phyloP scores from a whole-genome alignment of 2,113 vertebrate genomes.

The Cyrtonyx montezumae region DNA sequence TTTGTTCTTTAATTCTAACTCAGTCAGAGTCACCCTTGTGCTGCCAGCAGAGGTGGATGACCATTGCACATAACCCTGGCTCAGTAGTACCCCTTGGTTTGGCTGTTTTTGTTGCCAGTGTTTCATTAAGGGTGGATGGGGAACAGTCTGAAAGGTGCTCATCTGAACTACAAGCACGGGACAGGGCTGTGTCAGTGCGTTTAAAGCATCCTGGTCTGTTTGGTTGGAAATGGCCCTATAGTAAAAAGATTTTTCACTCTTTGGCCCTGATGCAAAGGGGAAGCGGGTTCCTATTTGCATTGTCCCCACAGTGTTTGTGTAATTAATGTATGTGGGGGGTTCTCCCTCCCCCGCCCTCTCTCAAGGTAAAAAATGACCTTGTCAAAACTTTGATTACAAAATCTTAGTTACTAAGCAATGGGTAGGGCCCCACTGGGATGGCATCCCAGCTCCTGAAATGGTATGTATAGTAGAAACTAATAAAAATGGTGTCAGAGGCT shows the following conservation, averaged over 20 bases:
- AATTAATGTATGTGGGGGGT: constrained; percentile 83
- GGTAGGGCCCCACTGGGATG: constrained; percentile 80
- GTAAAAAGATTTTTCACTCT: constrained; percentile 49
- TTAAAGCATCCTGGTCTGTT: not conserved
- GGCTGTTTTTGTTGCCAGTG: not conserved
- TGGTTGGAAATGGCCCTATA: not conserved
- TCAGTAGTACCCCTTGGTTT: not conserved
- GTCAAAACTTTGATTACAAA: constrained; percentile 85
- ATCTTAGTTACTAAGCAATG: constrained; percentile 83
- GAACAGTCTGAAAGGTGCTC: not conserved
- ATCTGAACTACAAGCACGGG: not conserved
- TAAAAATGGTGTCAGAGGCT: constrained; percentile 85
- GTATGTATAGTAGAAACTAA: constrained; percentile 85
- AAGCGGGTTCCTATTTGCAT: constrained; percentile 73
- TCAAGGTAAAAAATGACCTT: constrained; percentile 86
- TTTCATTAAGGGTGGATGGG: not conserved
- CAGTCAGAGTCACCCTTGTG: not conserved
- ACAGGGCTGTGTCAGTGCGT: not conserved
- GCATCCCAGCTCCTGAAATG: constrained; percentile 79
- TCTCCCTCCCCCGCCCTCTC: constrained; percentile 67
- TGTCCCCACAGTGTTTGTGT: constrained; percentile 81
- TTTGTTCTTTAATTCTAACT: not conserved
- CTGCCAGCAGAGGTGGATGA: not conserved
- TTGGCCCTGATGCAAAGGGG: constrained; percentile 43
- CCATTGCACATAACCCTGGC: not conserved